A percentile compares a stretch with the other conserved stretches of the same genome.
phyloP scores from a whole-genome alignment of 2,888 invertebrate species.

The Ophonus ardosiacus region DNA sequence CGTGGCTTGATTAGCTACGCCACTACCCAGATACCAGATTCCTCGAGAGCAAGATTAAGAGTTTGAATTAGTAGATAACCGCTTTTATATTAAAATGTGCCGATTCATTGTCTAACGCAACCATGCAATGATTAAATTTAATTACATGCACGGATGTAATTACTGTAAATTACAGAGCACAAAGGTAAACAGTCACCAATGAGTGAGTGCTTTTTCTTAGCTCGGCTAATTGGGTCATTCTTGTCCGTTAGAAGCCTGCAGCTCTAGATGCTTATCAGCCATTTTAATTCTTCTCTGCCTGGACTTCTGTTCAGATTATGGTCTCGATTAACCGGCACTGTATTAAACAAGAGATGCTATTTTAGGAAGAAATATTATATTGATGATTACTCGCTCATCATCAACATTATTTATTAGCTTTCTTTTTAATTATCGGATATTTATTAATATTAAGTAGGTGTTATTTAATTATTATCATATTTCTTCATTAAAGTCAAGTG shows the following conservation, averaged over 20 bases:
- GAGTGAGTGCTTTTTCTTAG: constrained; percentile 47
- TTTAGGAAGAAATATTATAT: constrained; percentile 14
- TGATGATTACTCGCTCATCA: constrained; percentile 12
- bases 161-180: constrained; percentile 61
- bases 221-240: constrained; percentile 57
- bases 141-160: constrained; percentile 59
- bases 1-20: not conserved
- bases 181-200: constrained; percentile 60
- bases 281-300: constrained; percentile 52
- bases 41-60: constrained; percentile 16
- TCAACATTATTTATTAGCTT: constrained; percentile 35
- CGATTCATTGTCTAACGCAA: constrained; percentile 55
- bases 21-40: constrained; percentile 16
- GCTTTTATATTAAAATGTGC: constrained; percentile 48
- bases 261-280: constrained; percentile 52
- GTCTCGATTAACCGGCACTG: not conserved
- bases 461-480: constrained; percentile 56
- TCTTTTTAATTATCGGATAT: constrained; percentile 43
- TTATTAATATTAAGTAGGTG: constrained; percentile 47
- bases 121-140: constrained; percentile 61
- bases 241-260: constrained; percentile 57
- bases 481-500: constrained; percentile 39
- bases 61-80: constrained; percentile 49
- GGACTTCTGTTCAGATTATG: constrained; percentile 32
- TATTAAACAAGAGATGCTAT: not conserved